Conservation (phyloP, 2,113 vertebrate species). For the Pollimyrus isidori region DNA sequence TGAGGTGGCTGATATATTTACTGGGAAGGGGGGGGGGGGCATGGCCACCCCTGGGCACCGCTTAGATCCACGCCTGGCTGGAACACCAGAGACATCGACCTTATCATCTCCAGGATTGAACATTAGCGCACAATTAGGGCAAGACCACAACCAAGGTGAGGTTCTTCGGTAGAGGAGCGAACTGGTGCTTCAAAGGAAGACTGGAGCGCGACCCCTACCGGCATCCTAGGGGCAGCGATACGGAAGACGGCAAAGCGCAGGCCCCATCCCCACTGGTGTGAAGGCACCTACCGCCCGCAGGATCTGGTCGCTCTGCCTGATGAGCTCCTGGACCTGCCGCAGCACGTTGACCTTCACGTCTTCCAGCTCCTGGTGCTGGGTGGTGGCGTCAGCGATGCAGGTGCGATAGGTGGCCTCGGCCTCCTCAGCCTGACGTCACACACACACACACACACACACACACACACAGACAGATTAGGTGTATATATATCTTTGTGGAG, state of each 20-base stretch:
- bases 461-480: neutral
- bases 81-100: neutral
- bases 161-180: neutral
- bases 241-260: neutral
- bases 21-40: neutral
- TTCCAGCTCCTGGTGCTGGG: slow-evolving; percentile 88
- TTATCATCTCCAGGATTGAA: neutral
- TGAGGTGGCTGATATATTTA: neutral
- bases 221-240: neutral
- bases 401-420: slow-evolving; percentile 89
- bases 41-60: neutral
- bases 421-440: slow-evolving; percentile 71
- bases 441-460: neutral
- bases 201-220: neutral
- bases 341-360: slow-evolving; percentile 86
- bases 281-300: slow-evolving; percentile 73
- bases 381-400: slow-evolving; percentile 80
- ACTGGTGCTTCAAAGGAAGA: neutral
- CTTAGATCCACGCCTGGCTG: neutral
- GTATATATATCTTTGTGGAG: neutral
- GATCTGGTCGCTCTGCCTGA: slow-evolving; percentile 88
- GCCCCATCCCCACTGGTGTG: no score
- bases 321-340: slow-evolving; percentile 84
- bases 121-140: neutral
- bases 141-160: neutral